Base-by-base conservation (phyloP, 2,797 vertebrate species). In the Psittacula derbiana region DNA sequence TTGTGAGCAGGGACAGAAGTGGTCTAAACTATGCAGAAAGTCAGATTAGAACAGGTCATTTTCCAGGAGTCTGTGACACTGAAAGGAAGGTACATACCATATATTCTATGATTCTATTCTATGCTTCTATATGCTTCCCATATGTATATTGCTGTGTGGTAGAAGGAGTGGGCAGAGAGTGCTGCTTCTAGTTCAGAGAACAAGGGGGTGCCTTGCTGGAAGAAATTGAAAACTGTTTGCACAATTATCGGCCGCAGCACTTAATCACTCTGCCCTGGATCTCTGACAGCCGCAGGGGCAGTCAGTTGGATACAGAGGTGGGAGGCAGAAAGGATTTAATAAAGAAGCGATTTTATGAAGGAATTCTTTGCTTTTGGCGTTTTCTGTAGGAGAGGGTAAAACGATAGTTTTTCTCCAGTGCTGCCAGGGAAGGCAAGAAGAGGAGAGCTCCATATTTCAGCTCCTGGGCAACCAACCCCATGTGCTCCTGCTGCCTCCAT, bases 251-350 rank as follows among this genome's bases (percentile, higher is more conserved):
- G 80, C 62, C 7, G 16, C 83, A 81, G 71, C 12, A 2, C 86
- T 92, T 92, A 95, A 94, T 92, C 31, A 55, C 80, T 92, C 31
- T 94, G 86, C 93, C 90, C 83, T 80, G 92, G 66, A 90, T 94
- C 73, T 40, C 72, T 38, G 7, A 74, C 76, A 88, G 92, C 80
- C 6, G 9, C 90, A 86, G 62, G 85, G 90, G 66, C 83, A 96
- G 90, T 74, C n/a, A 95, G 90, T 80, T 25, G 7, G 65, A 58
- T 81, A 93, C 50, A 86, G 96, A 73, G 90, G 88, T 4, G 14
- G 86, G 66, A 88, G 58, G 71, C 80, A 93, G 88, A 94, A 80
- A 92, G 71, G 64, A 75, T 94, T 95, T 97, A 96, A 96, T 95
- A 93, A 95, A 95, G 83, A 88, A 92, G 74, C 40, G 30, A 55